Percentiles rank a stretch among this genome's conserved stretches.
phyloP scores from a whole-genome alignment of 92 coral and sea anemone genomes.

The Epizoanthus rinbou region DNA sequence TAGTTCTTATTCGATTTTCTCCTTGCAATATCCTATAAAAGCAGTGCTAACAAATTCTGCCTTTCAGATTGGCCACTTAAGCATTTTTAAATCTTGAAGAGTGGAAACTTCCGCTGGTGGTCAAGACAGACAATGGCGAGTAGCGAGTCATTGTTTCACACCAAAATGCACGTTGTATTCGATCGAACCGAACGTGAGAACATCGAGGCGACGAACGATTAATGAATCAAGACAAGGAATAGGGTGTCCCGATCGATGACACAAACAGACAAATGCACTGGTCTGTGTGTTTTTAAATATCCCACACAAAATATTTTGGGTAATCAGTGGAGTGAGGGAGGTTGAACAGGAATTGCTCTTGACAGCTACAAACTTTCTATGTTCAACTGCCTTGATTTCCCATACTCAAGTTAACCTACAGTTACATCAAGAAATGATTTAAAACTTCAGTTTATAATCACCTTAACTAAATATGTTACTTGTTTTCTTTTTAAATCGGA shows the following conservation, averaged over 20 bases:
- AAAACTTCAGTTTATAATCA: constrained; percentile 18
- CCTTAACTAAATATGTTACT: constrained; percentile 22
- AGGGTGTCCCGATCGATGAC: not conserved
- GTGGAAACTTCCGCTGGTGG: constrained; percentile 36
- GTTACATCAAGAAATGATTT: constrained; percentile 14
- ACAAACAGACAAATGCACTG: not conserved
- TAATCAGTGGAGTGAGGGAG: not conserved
- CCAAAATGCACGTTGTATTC: constrained; percentile 17
- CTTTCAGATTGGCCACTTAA: constrained; percentile 12
- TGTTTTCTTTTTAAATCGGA: constrained; percentile 19
- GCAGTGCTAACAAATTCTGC: not conserved
- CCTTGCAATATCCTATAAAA: not conserved
- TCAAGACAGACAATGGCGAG: constrained; percentile 10
- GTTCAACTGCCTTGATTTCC: constrained; percentile 1
- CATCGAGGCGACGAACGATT: not conserved
- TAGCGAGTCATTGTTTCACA: constrained; percentile 11
- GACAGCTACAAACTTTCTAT: not conserved
- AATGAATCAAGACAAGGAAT: not conserved
- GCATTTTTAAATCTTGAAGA: constrained; percentile 17
- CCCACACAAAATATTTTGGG: not conserved
- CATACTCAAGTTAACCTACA: not conserved
- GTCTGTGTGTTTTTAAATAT: not conserved
- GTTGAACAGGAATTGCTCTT: not conserved
- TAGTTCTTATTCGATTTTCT: not conserved
- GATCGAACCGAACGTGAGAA: not conserved